phyloP scores from a whole-genome alignment of 2,113 vertebrate genomes.

The Cepphus grylle region DNA sequence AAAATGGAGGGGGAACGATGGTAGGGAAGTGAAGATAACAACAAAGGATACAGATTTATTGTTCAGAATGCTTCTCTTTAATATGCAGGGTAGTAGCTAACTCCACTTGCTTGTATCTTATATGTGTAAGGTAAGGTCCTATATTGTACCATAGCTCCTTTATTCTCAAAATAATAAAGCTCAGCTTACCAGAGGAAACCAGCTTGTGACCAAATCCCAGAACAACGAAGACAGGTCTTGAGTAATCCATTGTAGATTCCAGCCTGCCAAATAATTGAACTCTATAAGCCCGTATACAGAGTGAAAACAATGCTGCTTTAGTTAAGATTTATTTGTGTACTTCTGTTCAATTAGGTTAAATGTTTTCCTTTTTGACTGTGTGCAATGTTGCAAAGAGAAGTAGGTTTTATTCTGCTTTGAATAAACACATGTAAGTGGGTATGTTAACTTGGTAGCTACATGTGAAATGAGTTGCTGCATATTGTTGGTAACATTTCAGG shows the following conservation, averaged over 20 bases:
- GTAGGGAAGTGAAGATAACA: neutral
- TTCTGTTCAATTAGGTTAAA: neutral
- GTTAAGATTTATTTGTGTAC: neutral
- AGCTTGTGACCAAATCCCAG: neutral
- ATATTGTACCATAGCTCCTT: neutral
- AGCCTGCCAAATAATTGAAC: neutral
- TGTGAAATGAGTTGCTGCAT: neutral
- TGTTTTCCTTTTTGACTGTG: neutral
- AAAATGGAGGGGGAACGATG: neutral
- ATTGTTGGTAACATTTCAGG: neutral
- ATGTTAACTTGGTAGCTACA: neutral
- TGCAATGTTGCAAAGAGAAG: neutral
- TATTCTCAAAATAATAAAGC: neutral
- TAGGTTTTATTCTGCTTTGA: neutral
- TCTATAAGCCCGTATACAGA: neutral
- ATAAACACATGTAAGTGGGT: neutral
- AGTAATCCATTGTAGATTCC: neutral
- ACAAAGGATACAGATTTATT: neutral
- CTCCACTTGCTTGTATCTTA: neutral
- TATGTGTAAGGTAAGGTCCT: neutral
- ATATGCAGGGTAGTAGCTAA: neutral
- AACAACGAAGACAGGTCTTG: neutral
- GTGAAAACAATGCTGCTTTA: neutral
- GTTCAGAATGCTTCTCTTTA: neutral
- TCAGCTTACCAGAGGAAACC: neutral